A percentile compares a stretch with the other conserved stretches of the same genome.
Conservation (phyloP, 2,113 vertebrate species). For the Antennarius striatus region DNA sequence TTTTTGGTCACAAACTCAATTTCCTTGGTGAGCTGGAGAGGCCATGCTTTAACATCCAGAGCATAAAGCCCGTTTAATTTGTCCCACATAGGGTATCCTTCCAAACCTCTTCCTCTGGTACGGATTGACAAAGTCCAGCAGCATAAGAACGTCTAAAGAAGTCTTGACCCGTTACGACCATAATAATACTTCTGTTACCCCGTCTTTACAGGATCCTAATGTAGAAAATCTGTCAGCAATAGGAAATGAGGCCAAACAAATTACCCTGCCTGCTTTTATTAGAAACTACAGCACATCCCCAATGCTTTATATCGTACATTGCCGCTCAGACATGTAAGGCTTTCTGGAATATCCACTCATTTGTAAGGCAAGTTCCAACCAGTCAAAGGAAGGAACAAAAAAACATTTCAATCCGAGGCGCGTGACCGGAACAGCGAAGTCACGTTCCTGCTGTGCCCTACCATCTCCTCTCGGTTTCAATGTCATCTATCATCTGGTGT, state of each 20-base stretch:
- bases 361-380: neutral
- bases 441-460: too few species aligned
- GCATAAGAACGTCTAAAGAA: slow-evolving; percentile 5
- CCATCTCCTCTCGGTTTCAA: too few species aligned
- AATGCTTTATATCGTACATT: too few species aligned
- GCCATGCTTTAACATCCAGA: slow-evolving; percentile 72
- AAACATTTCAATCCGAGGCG: too few species aligned
- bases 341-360: too few species aligned
- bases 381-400: neutral
- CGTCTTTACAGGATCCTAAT: slow-evolving; percentile 21
- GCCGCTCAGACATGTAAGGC: too few species aligned
- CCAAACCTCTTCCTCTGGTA: slow-evolving; percentile 49
- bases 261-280: slow-evolving; percentile 38
- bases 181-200: slow-evolving; percentile 37
- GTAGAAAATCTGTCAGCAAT: slow-evolving; percentile 29
- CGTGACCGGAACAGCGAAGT: too few species aligned
- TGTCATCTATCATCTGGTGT: too few species aligned
- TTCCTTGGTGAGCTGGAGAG: slow-evolving; percentile 79
- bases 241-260: slow-evolving; percentile 54
- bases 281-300: neutral
- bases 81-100: slow-evolving; percentile 64
- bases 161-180: slow-evolving; percentile 31
- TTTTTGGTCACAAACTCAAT: slow-evolving; percentile 81
- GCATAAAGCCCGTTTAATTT: slow-evolving; percentile 77
- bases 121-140: slow-evolving; percentile 24